Evolutionary conservation across 2,113 vertebrate species (phyloP).

Genomic region (Poeciliopsis prolifica): DNA sequence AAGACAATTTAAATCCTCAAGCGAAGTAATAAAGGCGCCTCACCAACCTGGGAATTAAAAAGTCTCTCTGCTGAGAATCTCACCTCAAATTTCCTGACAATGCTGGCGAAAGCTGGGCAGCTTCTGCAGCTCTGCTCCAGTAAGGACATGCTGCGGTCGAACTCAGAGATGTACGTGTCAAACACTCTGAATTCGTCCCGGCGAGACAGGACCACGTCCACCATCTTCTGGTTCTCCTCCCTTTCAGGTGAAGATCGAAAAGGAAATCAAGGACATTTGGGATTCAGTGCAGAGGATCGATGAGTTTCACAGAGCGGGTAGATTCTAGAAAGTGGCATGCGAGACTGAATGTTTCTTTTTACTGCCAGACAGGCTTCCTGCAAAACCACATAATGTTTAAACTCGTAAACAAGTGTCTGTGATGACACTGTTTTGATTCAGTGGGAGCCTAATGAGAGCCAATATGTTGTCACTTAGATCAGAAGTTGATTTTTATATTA

Average conservation of each 20-base stretch:
- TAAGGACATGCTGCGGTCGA: slow-evolving; percentile 88
- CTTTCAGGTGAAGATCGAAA: slow-evolving; percentile 66
- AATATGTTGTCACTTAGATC: no score
- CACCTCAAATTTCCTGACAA: slow-evolving; percentile 91
- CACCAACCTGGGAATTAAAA: not conserved
- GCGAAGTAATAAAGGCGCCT: no score
- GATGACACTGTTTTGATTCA: no score
- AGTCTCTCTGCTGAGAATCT: slow-evolving; percentile 22
- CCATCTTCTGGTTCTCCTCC: slow-evolving; percentile 89
- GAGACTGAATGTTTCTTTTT: not conserved
- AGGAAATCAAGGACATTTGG: not conserved
- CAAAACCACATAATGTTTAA: no score
- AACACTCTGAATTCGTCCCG: slow-evolving; percentile 86
- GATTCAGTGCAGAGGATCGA: not conserved
- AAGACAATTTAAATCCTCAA: not conserved
- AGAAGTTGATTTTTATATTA: no score
- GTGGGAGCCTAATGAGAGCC: no score
- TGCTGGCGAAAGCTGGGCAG: slow-evolving; percentile 76
- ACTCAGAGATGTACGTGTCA: slow-evolving; percentile 86
- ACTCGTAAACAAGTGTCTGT: no score
- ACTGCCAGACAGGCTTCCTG: not conserved
- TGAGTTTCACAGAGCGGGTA: not conserved
- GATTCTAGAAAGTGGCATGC: not conserved
- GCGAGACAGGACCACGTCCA: slow-evolving; percentile 87
- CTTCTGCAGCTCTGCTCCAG: slow-evolving; percentile 86